Evolutionary conservation across 2,797 vertebrate genomes (phyloP).

Genomic region (Miopithecus talapoin): DNA sequence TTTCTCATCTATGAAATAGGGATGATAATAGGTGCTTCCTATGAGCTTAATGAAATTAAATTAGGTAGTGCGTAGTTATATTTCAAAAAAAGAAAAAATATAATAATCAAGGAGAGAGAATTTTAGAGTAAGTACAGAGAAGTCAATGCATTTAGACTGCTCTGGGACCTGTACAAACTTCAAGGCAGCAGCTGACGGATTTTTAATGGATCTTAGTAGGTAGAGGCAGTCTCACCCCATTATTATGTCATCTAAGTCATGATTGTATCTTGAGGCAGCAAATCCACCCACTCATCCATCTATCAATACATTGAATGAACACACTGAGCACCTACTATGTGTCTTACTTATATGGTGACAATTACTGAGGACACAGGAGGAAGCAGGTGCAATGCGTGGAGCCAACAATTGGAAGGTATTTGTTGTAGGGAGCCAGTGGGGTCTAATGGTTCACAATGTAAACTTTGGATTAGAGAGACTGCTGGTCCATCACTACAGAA

Average conservation of each 20-base stretch:
- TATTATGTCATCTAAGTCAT: background rate
- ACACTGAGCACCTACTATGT: background rate
- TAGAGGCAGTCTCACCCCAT: background rate
- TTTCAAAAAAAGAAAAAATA: background rate
- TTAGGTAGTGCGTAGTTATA: background rate
- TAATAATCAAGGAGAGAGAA: background rate
- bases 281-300: background rate
- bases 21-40: fast-evolving
- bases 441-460: background rate
- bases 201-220: background rate
- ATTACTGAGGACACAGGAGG: background rate
- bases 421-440: background rate
- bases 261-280: background rate
- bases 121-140: background rate
- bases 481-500: background rate
- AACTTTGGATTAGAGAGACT: background rate
- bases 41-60: background rate
- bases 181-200: background rate
- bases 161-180: background rate
- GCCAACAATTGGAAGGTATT: background rate
- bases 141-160: background rate
- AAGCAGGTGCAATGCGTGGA: fast-evolving
- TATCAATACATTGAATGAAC: background rate
- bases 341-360: background rate
- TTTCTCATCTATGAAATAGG: background rate